These are phyloP conservation scores for Sinelater perroti DNA, from an alignment of 2,888 invertebrate species.

Conservation along the genomic window DNA sequence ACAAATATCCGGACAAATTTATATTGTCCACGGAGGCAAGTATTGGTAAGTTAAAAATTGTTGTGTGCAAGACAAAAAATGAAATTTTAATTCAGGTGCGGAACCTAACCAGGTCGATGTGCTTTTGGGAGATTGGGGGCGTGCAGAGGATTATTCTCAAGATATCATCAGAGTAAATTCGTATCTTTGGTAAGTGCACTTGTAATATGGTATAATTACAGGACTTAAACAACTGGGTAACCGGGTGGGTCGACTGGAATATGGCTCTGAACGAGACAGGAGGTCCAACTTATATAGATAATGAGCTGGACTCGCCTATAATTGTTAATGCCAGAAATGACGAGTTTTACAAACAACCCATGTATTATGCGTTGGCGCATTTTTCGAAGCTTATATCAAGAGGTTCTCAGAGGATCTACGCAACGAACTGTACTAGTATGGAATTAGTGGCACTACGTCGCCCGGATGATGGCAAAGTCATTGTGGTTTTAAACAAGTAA, in stretches of 20 bases:
- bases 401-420: constrained; percentile 63
- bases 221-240: constrained; percentile 78
- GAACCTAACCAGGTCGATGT: no score
- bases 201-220: no score
- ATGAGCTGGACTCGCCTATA: constrained; percentile 84
- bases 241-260: constrained; percentile 94
- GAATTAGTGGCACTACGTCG: constrained; percentile 63
- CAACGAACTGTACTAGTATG: constrained; percentile 53
- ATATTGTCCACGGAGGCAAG: constrained; percentile 86
- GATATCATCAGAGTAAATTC: constrained; percentile 71
- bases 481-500: constrained; percentile 68
- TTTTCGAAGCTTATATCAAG: constrained; percentile 72
- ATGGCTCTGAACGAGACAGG: constrained; percentile 76
- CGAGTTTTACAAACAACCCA: constrained; percentile 90
- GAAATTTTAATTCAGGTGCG: no score
- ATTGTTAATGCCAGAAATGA: constrained; percentile 67
- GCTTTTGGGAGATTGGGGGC: constrained; percentile 70
- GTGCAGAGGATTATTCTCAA: constrained; percentile 62
- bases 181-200: no score
- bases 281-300: constrained; percentile 83
- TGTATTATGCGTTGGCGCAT: constrained; percentile 86
- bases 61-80: no score
- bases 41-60: no score
- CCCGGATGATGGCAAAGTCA: constrained; percentile 62
- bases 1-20: constrained; percentile 58